phyloP scores from a whole-genome alignment of 2,888 invertebrate species.

The Hetaerina titia region DNA sequence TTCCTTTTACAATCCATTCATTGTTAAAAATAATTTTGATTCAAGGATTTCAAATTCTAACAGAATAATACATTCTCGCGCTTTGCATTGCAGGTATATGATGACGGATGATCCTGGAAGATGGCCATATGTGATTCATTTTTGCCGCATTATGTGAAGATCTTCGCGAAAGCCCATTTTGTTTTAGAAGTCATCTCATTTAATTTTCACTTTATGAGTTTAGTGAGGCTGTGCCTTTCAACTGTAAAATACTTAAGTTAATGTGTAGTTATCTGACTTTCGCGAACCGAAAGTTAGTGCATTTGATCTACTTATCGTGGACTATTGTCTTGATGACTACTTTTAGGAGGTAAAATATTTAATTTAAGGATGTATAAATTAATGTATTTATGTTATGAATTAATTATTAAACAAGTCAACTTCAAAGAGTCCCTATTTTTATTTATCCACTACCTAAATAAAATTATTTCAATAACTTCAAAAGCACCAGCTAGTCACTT shows the following conservation, averaged over 20 bases:
- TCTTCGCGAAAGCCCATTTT: not conserved
- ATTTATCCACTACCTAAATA: too few relatives aligned
- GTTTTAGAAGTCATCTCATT: not conserved
- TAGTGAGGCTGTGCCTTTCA: not conserved
- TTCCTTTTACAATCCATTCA: too few relatives aligned
- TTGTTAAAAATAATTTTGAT: too few relatives aligned
- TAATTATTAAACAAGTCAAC: slow-evolving; percentile 41
- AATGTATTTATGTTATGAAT: slow-evolving; percentile 61
- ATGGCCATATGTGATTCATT: not conserved
- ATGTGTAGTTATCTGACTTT: not conserved
- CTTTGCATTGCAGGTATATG: not conserved
- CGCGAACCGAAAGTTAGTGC: not conserved
- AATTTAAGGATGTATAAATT: slow-evolving; percentile 6
- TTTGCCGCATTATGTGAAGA: not conserved
- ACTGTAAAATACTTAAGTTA: not conserved
- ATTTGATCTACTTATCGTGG: not conserved
- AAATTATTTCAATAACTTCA: too few relatives aligned
- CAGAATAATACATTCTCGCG: not conserved
- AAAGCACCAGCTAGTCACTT: too few relatives aligned
- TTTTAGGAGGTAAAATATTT: not conserved
- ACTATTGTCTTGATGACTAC: not conserved
- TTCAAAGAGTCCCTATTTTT: not conserved
- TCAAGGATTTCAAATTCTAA: not conserved
- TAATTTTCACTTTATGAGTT: not conserved
- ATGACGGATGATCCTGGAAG: not conserved